phyloP scores from a whole-genome alignment of 2,888 invertebrate species.

The Nebria brevicollis region DNA sequence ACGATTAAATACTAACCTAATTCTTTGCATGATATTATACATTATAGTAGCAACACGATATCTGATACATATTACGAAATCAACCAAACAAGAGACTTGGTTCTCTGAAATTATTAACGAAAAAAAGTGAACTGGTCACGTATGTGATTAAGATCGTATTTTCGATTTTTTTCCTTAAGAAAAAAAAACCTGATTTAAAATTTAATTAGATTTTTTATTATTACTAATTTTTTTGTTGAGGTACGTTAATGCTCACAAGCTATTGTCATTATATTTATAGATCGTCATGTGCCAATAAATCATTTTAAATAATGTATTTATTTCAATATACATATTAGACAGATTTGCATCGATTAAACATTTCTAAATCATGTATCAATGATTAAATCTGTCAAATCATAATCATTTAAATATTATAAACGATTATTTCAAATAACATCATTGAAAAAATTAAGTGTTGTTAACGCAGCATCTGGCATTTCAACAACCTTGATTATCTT shows the following conservation, averaged over 20 bases:
- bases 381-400: neutral
- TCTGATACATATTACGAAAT: conserved; percentile 10
- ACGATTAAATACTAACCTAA: conserved; percentile 10
- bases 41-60: conserved; percentile 12
- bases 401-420: neutral
- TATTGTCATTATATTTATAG: neutral
- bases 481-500: conserved; percentile 39
- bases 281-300: neutral
- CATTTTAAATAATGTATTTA: no score
- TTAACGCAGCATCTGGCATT: conserved; percentile 28
- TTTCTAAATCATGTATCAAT: neutral
- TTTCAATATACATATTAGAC: no score
- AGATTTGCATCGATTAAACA: neutral
- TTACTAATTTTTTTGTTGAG: neutral
- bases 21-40: conserved; percentile 7
- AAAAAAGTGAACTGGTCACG: neutral
- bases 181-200: neutral
- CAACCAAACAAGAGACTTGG: neutral
- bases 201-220: neutral
- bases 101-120: neutral
- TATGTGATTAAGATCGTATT: neutral
- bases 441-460: neutral
- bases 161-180: neutral
- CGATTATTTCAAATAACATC: neutral
- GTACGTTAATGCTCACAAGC: neutral